These are phyloP conservation scores for Sphenopsis melanotis DNA, from an alignment of 2,797 vertebrate species.

Conservation along the genomic window DNA sequence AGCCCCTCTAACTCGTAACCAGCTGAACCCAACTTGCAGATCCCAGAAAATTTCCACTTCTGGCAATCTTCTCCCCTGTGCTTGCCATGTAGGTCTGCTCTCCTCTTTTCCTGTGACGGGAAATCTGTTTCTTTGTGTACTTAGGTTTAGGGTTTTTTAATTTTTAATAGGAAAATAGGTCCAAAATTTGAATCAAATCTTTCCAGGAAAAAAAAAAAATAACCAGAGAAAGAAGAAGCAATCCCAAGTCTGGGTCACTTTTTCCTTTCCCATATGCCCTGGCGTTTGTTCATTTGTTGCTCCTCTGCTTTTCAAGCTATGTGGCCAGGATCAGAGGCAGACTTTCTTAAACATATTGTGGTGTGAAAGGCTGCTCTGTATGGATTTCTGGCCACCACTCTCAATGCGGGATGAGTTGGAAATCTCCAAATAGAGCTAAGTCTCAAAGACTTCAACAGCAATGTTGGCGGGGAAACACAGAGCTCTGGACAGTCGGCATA, in stretches of 20 bases:
- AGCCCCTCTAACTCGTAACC: constrained; percentile 21
- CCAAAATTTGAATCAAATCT: constrained; percentile 31
- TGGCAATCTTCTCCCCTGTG: neutral
- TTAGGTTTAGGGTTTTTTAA: neutral
- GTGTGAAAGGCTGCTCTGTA: constrained; percentile 32
- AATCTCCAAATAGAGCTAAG: neutral
- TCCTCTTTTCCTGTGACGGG: constrained; percentile 46
- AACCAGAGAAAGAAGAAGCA: neutral
- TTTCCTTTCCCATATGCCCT: constrained; percentile 46
- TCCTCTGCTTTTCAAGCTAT: constrained; percentile 42
- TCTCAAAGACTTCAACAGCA: neutral
- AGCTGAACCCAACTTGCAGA: constrained; percentile 45
- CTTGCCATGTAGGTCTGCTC: constrained; percentile 31
- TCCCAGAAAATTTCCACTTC: constrained; percentile 58
- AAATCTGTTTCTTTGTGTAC: constrained; percentile 38
- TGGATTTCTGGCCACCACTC: constrained; percentile 10
- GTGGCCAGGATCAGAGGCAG: neutral
- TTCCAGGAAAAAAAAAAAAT: neutral
- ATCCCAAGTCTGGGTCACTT: constrained; percentile 17
- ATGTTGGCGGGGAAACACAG: neutral
- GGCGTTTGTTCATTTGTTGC: constrained; percentile 18
- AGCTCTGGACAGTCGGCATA: neutral
- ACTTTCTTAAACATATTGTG: constrained; percentile 19
- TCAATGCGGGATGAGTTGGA: neutral
- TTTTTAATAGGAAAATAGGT: constrained; percentile 13